Conservation (phyloP, 2,113 vertebrate genomes). For the Ciconia boyciana region DNA sequence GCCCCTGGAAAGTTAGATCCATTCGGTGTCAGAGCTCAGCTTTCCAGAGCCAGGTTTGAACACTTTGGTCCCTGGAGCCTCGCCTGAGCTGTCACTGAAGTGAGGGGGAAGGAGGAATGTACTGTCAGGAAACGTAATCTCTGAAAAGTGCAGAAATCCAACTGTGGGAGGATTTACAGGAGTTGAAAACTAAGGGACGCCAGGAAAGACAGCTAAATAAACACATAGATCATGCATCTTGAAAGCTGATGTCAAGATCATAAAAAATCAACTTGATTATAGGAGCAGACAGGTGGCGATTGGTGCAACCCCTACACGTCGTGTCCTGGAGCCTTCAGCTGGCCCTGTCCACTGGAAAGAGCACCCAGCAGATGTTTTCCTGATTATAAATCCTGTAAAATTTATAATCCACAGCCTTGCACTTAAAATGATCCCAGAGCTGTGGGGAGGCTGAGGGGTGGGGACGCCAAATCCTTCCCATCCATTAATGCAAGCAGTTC, state of each 20-base stretch:
- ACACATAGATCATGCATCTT: slow-evolving; percentile 73
- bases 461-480: slow-evolving; percentile 22
- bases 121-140: slow-evolving; percentile 68
- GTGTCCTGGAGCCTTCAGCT: slow-evolving; percentile 69
- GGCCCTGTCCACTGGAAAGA: slow-evolving; percentile 67
- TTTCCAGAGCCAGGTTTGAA: slow-evolving; percentile 35
- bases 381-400: slow-evolving; percentile 66
- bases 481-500: not conserved
- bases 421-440: slow-evolving; percentile 47
- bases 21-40: not conserved
- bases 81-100: slow-evolving; percentile 34
- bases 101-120: slow-evolving; percentile 66
- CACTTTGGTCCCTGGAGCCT: not conserved
- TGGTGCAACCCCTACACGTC: slow-evolving; percentile 61
- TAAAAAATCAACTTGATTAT: slow-evolving; percentile 76
- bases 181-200: slow-evolving; percentile 67
- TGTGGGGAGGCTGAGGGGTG: not conserved
- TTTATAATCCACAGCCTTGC: slow-evolving; percentile 59
- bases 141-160: slow-evolving; percentile 71
- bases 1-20: not conserved
- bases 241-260: slow-evolving; percentile 73
- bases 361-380: slow-evolving; percentile 72
- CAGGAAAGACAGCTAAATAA: slow-evolving; percentile 74
- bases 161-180: slow-evolving; percentile 71
- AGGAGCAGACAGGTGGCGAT: slow-evolving; percentile 75